phyloP scores from a whole-genome alignment of 2,113 vertebrate genomes.

The Menura novaehollandiae region DNA sequence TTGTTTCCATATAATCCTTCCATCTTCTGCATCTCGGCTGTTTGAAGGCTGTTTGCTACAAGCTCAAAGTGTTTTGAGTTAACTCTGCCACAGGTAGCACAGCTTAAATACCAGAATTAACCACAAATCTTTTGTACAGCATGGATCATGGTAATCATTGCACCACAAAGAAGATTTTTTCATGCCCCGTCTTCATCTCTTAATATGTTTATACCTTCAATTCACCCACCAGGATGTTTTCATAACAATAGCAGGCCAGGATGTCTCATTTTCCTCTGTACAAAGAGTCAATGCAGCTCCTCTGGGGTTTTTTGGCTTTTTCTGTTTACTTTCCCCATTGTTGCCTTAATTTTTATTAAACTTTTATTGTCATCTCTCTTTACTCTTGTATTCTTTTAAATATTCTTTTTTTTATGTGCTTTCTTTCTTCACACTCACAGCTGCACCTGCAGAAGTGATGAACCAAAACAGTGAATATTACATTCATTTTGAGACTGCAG shows the following conservation, averaged over 20 bases:
- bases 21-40: background rate
- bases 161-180: background rate
- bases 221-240: background rate
- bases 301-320: background rate
- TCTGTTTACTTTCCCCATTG: background rate
- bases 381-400: background rate
- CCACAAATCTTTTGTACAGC: background rate
- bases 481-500: background rate
- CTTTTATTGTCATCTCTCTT: background rate
- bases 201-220: background rate
- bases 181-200: background rate
- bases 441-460: background rate
- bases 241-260: background rate
- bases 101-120: background rate
- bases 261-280: background rate
- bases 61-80: background rate
- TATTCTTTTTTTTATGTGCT: background rate
- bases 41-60: background rate
- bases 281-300: rapidly evolving
- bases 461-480: background rate
- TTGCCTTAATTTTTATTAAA: background rate
- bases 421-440: background rate
- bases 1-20: background rate
- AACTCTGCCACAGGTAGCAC: background rate
- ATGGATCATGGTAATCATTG: background rate